phyloP scores from a whole-genome alignment of 2,113 vertebrate species.

The Xyrauchen texanus region DNA sequence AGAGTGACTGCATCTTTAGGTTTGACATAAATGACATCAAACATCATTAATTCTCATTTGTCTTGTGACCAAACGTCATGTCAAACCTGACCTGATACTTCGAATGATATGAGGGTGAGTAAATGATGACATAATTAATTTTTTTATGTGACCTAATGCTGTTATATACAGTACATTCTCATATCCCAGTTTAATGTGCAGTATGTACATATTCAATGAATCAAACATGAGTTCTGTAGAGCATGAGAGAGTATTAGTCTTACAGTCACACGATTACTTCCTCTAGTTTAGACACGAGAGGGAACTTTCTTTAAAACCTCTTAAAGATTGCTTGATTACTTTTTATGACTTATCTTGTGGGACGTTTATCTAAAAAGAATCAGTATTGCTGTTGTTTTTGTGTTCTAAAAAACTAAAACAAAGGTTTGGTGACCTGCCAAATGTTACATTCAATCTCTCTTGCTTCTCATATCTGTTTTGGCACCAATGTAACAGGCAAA shows the following conservation, averaged over 20 bases:
- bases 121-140: too few species aligned
- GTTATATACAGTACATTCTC: too few species aligned
- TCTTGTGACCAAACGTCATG: too few species aligned
- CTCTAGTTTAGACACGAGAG: neutral
- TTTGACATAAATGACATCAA: too few species aligned
- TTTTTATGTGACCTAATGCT: too few species aligned
- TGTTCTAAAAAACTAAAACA: conserved; percentile 45
- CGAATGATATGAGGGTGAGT: too few species aligned
- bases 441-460: conserved; percentile 25
- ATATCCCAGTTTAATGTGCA: too few species aligned
- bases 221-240: neutral
- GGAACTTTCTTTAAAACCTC: neutral
- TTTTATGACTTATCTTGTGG: neutral
- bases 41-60: too few species aligned
- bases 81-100: too few species aligned
- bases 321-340: neutral
- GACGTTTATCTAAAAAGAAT: conserved; percentile 29
- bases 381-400: conserved; percentile 43
- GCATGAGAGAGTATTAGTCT: neutral
- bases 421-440: neutral
- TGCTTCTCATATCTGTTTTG: conserved; percentile 22
- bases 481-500: too few species aligned
- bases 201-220: too few species aligned
- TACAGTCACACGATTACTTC: conserved; percentile 2
- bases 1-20: too few species aligned